These are phyloP conservation scores for Eurytoma californica DNA, from an alignment of 2,888 invertebrate species.

Conservation along the genomic window DNA sequence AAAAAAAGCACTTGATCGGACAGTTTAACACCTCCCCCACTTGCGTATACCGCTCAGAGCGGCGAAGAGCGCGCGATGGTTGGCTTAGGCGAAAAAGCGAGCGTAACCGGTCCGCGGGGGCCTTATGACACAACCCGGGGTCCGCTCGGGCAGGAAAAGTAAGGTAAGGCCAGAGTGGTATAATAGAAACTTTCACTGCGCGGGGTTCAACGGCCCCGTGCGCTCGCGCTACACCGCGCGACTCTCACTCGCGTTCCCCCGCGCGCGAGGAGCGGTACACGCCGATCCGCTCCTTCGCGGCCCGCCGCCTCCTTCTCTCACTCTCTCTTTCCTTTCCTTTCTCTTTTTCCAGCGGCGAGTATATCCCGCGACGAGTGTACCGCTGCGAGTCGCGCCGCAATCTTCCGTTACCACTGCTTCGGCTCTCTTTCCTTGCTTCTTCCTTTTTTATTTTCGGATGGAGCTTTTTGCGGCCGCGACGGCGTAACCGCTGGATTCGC, in stretches of 20 bases:
- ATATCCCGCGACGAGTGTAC: constrained; percentile 1
- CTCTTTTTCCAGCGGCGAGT: constrained; percentile 48
- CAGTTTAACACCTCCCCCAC: neutral
- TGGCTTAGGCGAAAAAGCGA: constrained; percentile 13
- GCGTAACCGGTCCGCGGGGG: constrained; percentile 46
- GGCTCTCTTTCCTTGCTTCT: constrained; percentile 18
- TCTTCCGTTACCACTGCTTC: neutral
- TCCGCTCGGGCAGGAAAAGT: constrained; percentile 70
- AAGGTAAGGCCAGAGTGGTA: constrained; percentile 74
- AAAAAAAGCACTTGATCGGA: too few relatives aligned
- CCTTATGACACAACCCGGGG: constrained; percentile 69
- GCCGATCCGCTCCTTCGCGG: neutral
- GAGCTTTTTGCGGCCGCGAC: constrained; percentile 1
- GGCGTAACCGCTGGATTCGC: constrained; percentile 1
- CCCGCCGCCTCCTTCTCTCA: constrained; percentile 12
- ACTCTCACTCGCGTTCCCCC: constrained; percentile 66
- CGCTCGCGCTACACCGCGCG: constrained; percentile 45
- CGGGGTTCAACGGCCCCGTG: constrained; percentile 72
- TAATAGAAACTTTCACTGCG: constrained; percentile 75
- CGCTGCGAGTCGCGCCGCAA: constrained; percentile 2
- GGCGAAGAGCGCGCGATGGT: neutral
- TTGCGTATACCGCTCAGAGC: neutral
- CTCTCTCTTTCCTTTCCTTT: constrained; percentile 55
- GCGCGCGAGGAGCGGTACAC: constrained; percentile 29
- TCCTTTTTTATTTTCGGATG: neutral